Conservation (phyloP, 2,113 vertebrate genomes). For the Nettapus auritus region DNA sequence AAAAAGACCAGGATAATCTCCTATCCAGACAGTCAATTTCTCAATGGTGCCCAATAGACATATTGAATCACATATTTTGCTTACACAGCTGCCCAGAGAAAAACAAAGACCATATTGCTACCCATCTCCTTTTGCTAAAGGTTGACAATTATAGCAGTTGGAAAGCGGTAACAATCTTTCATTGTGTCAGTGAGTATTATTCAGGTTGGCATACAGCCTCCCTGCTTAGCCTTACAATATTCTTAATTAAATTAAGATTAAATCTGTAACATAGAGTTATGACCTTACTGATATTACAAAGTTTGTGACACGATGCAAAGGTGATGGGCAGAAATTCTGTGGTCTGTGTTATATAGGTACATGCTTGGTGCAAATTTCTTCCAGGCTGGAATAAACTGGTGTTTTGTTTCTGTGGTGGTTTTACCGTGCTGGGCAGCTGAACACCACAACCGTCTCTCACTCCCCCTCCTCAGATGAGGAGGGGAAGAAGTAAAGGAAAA, state of each 20-base stretch:
- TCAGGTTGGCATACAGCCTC: neutral
- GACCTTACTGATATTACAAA: neutral
- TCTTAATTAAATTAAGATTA: conserved; percentile 26
- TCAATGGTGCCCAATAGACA: neutral
- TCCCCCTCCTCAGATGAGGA: too few species aligned
- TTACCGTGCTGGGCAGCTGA: too few species aligned
- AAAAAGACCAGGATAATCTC: conserved; percentile 9
- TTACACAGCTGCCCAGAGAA: conserved; percentile 41
- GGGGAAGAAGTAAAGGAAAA: too few species aligned
- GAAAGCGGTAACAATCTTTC: conserved; percentile 10
- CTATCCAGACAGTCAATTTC: conserved; percentile 5
- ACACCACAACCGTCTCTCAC: too few species aligned
- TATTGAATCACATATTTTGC: conserved; percentile 11
- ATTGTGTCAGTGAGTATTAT: conserved; percentile 32
- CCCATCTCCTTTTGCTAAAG: conserved; percentile 13
- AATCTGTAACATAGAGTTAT: neutral
- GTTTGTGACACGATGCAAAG: neutral
- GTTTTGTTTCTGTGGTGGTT: too few species aligned
- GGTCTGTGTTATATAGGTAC: neutral
- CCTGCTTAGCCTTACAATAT: neutral
- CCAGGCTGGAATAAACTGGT: neutral
- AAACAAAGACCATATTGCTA: conserved; percentile 41
- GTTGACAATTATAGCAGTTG: conserved; percentile 39
- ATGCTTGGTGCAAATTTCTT: fast-evolving
- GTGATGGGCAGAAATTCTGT: neutral